A percentile compares a stretch with the other conserved stretches of the same genome.
Conservation (phyloP, 2,113 vertebrate species). For the Ctenomys sociabilis region DNA sequence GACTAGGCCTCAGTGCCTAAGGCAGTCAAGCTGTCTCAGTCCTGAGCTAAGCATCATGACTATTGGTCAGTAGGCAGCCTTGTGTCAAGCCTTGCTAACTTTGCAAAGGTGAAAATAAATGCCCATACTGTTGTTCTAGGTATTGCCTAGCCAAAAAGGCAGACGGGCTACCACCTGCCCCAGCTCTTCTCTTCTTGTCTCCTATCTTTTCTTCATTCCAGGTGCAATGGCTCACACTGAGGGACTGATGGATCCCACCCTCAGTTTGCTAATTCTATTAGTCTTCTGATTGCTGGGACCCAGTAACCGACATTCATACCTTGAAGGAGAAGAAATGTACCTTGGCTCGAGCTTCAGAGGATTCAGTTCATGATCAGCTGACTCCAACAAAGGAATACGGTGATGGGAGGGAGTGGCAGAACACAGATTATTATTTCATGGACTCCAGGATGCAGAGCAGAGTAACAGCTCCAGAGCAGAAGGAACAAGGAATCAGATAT, state of each 20-base stretch:
- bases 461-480: neutral
- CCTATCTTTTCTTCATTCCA: too few species aligned
- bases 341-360: neutral
- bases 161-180: too few species aligned
- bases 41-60: too few species aligned
- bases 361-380: neutral
- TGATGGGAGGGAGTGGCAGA: neutral
- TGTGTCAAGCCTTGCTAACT: too few species aligned
- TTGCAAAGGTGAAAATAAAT: too few species aligned
- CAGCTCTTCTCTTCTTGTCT: too few species aligned
- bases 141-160: too few species aligned
- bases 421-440: neutral
- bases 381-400: neutral
- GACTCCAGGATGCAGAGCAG: neutral
- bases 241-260: neutral
- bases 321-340: neutral
- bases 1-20: too few species aligned
- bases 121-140: too few species aligned
- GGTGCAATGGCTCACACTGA: too few species aligned
- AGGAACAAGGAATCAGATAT: neutral
- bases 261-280: neutral
- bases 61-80: too few species aligned
- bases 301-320: neutral
- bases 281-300: neutral
- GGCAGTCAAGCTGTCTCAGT: too few species aligned